Base-by-base conservation (phyloP, 1,140 invertebrate species). In the Papilio polytes region DNA sequence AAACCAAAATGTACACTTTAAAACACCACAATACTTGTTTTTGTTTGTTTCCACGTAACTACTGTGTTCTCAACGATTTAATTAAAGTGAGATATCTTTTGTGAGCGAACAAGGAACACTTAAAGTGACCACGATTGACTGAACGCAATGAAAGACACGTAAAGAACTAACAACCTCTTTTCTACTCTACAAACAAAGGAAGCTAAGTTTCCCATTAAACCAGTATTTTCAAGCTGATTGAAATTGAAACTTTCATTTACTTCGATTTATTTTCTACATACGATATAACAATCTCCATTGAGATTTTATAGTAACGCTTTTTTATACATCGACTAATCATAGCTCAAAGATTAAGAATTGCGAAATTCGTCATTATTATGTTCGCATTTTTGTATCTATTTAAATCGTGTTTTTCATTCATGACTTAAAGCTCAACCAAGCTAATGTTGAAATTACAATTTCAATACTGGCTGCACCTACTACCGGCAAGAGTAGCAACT, bases 151-250 rank as follows among this genome's bases (percentile, higher is more conserved):
- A 70, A 70, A 70, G 26, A 31, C 15, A 70, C 63, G 63, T 70
- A 70, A 70, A 70, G 26, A 31, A 70, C 63, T 70, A 31, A 70
- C 63, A 70, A 70, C 63, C 63, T 70, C 63, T 31, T 70, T 70
- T 70, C 63, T 70, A 70, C 22, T 70, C 26, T 1, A 70, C 26
- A 70, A 70, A 70, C 26, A 70, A 70, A 70, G 26, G 63, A 31
- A 70, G 63, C 63, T 31, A 70, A 70, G 63, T 70, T 70, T 70
- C 26, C 22, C 59, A 66, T 66, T 66, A 66, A 70, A 70, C 63
- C 63, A 36, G 63, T 70, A 70, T 31, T 70, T 70, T 31, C 63
- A 70, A 70, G 26, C 63, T 31, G 63, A 70, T 31, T 31, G 63
- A 70, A 70, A 70, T 18, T 12, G 9, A 26, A 63, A 22, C 59